Evolutionary conservation across 2,888 invertebrate genomes (phyloP), one percentile per base, ranked within the genome.

Genomic region (Drosophila pseudotakahashii): DNA sequence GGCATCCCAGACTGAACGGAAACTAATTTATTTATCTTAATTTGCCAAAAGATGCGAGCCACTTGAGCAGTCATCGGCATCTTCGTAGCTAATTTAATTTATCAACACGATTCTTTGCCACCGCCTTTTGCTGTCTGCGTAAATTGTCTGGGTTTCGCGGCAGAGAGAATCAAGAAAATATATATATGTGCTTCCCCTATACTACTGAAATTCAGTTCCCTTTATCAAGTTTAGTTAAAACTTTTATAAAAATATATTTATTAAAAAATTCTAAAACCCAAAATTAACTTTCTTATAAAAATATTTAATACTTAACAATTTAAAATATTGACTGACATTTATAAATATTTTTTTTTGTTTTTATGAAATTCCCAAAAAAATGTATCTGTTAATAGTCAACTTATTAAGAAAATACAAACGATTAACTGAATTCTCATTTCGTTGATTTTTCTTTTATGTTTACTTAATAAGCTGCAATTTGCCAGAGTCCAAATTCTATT

Each of bases 21-120:
- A 26, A 52, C 34, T 61, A 39, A 59, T 62, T 72, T 76, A 52
- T 67, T 64, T 59, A 66, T 60, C 36, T 62, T 30, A 60, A 63
- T 66, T 64, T 42, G 36, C 41, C 62, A 53, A 66, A 52, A 61
- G 72, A 66, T 45, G 64, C 51, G 37, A 52, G 51, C 68, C 53
- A 67, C 62, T 63, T 62, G 54, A 67, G 67, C 53, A 32, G 48
- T 50, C 39, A 48, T 59, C 53, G 55, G 54, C 67, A 48, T 26
- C 44, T 70, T 60, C 44, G 39, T 37, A 51, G 36, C 36, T 72
- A 83, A 81, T 83, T 83, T 63, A 81, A 78, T 83, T 73, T 66
- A 78, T 86, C 67, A 85, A 81, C 75, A 63, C 37, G 5, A 13
- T 66, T 79, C 48, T 50, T 48, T 50, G 11, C 39, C 32, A 11